Evolutionary conservation across 1,140 invertebrate species (phyloP), one percentile per base, ranked within the genome.

Genomic region (Prorops nasuta): DNA sequence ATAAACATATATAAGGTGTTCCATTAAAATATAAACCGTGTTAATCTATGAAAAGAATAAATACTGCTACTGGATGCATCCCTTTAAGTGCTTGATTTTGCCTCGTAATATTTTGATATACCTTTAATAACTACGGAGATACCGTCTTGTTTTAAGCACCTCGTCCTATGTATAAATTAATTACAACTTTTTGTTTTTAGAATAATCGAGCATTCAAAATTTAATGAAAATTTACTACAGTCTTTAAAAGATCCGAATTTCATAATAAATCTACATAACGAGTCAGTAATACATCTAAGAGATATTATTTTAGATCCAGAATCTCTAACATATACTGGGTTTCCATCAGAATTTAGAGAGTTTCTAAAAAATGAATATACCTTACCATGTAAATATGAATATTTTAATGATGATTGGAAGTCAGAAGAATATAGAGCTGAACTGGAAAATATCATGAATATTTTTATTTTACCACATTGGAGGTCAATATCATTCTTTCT

Each of bases 231-330:
- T 41, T 73, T 85, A 15, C 58, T 64, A 17, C 52, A 56, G 24
- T 71, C 82, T 22, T 69, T 83, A 18, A 73, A 74, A 18, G 76
- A 83, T 53, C 80, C 85, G 0, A 76, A 81, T 49, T 81, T 80
- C 52, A 74, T 86, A 3, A 80, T 84, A 15, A 66, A 78, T 21
- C 67, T 86, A 22, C 86, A 87, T 53, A 89, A 89, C 62, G 78
- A 82, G 56, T 83, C 82, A 24, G 78, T 89, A 3, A 71, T 74
- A 39, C 81, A 81, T 54, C 60, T 88, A 15, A 81, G 76, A n/a
- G 63, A 80, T 19, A 80, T 88, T 32, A 67, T 83, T n/a, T 74
- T 81, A 16, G 78, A 86, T 71, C 75, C 81, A 10, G 62, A 79
- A 31, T 64, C 62, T 0, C 50, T 69, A 7, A 59, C 72, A 21